A percentile compares a stretch with the other conserved stretches of the same genome.
Evolutionary conservation across 2,797 vertebrate species (phyloP).

Genomic region (Megaceryle alcyon): DNA sequence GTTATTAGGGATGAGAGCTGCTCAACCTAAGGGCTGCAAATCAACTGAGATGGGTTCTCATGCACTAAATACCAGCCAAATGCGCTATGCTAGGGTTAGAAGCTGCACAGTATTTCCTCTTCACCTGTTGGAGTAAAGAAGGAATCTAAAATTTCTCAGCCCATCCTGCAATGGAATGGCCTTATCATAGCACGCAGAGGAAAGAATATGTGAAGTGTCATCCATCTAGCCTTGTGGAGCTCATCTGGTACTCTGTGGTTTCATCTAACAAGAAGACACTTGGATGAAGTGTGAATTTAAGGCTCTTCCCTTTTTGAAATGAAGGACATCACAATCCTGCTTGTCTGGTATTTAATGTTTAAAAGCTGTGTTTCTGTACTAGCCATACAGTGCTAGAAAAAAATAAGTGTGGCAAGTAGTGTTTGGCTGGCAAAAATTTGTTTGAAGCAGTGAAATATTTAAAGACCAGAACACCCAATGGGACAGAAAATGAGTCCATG

Average conservation of each 20-base stretch:
- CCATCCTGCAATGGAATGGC: not conserved
- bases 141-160: not conserved
- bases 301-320: not conserved
- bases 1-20: not conserved
- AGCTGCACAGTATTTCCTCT: not conserved
- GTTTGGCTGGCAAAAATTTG: slow-evolving; percentile 13
- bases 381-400: slow-evolving; percentile 1
- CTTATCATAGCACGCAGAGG: not conserved
- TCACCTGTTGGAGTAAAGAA: not conserved
- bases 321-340: not conserved
- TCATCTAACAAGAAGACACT: not conserved
- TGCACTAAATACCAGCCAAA: not conserved
- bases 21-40: not conserved
- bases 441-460: slow-evolving; percentile 53
- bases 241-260: not conserved
- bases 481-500: slow-evolving; percentile 41
- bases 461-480: slow-evolving; percentile 23
- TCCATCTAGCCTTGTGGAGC: not conserved
- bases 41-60: not conserved
- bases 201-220: not conserved
- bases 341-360: slow-evolving; percentile 3
- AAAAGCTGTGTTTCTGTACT: not conserved
- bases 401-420: not conserved
- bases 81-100: not conserved
- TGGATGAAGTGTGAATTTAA: not conserved